A percentile compares a stretch with the other conserved stretches of the same genome.
Evolutionary conservation across 2,113 vertebrate species (phyloP).

Genomic region (Donacobius atricapilla): DNA sequence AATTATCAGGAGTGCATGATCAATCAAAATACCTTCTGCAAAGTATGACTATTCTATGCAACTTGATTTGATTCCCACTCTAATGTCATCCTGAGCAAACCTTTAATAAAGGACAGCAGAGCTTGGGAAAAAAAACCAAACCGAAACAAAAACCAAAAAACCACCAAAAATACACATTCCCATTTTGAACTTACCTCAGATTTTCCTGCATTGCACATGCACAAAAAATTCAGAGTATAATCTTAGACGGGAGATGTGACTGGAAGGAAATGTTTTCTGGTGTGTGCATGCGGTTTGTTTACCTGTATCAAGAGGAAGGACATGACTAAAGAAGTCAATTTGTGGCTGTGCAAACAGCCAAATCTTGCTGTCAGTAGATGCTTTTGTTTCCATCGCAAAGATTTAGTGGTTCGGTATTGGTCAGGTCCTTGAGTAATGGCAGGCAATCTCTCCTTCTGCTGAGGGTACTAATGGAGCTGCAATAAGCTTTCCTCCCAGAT

Average conservation of each 20-base stretch:
- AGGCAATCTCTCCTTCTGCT: background rate
- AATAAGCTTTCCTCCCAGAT: background rate
- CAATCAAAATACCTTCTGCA: background rate
- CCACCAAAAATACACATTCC: too few relatives aligned
- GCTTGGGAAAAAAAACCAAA: background rate
- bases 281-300: background rate
- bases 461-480: background rate
- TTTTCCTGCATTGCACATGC: background rate
- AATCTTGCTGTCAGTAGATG: background rate
- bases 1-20: background rate
- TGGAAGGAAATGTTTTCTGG: rapidly evolving
- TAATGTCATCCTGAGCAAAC: background rate
- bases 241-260: background rate
- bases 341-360: background rate
- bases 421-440: background rate
- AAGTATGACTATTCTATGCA: background rate
- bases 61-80: background rate
- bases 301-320: background rate
- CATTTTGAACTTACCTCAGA: background rate
- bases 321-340: background rate
- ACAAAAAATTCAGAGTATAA: background rate
- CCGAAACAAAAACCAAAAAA: too few relatives aligned
- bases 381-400: background rate
- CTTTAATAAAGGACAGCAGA: background rate
- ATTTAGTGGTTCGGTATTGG: background rate